These are phyloP conservation scores for Pristionchus entomophagus DNA, from an alignment of 2,888 invertebrate genomes.

Conservation along the genomic window DNA sequence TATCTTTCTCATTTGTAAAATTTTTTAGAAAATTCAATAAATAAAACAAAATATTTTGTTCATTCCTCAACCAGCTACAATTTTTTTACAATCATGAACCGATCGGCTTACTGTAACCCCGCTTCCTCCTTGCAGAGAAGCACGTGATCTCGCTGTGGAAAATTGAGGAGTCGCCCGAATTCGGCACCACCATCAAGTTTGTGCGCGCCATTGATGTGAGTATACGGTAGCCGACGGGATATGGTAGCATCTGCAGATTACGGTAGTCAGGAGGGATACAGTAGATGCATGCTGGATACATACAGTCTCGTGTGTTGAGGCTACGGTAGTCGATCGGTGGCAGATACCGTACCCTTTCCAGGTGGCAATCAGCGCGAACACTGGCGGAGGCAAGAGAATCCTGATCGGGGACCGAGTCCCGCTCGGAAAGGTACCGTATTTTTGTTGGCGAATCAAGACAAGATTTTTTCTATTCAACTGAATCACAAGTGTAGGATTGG, in stretches of 20 bases:
- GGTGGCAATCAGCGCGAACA: not conserved
- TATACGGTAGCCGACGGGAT: not conserved
- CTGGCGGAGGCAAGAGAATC: not conserved
- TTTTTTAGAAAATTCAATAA: no score
- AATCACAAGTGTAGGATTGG: not conserved
- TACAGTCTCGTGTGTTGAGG: no score
- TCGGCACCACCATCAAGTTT: not conserved
- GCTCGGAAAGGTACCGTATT: not conserved
- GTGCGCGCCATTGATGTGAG: not conserved
- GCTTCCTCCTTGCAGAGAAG: constrained; percentile 1
- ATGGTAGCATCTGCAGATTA: not conserved
- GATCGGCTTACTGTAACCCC: no score
- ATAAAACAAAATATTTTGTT: no score
- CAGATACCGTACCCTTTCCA: not conserved
- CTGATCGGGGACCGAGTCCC: not conserved
- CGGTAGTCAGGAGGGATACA: not conserved
- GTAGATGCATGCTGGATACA: no score
- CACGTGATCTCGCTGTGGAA: constrained; percentile 2
- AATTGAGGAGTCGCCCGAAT: not conserved
- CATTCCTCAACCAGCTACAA: no score
- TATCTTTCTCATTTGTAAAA: no score
- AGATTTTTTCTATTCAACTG: not conserved
- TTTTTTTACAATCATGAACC: no score
- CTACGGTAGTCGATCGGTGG: not conserved
- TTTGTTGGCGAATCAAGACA: not conserved